Percentiles rank a stretch among this genome's conserved stretches.
Evolutionary conservation across 2,113 vertebrate species (phyloP).

Genomic region (Melanerpes aurifrons): DNA sequence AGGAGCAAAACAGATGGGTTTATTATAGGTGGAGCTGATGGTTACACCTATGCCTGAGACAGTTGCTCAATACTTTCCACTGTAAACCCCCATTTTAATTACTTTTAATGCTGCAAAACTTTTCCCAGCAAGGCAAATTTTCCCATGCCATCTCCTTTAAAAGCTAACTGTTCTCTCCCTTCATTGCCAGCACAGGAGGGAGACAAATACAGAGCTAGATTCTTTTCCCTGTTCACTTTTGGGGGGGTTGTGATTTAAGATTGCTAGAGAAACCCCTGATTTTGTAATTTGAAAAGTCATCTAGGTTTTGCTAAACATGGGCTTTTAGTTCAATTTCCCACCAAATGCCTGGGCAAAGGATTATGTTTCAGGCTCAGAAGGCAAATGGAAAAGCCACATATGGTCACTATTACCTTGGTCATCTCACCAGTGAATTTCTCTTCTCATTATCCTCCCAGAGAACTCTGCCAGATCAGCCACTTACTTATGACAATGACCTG

Average conservation of each 20-base stretch:
- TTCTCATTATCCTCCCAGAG: neutral
- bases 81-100: neutral
- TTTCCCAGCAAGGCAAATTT: neutral
- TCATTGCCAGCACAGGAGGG: neutral
- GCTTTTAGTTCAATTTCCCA: neutral
- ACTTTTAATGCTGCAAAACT: neutral
- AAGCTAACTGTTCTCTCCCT: neutral
- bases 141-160: neutral
- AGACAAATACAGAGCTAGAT: neutral
- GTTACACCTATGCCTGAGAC: neutral
- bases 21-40: constrained; percentile 5
- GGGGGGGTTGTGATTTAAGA: neutral
- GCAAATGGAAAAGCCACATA: neutral
- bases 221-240: neutral
- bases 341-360: neutral
- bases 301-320: neutral
- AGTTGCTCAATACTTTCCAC: constrained; percentile 22
- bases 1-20: neutral
- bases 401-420: neutral
- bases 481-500: neutral
- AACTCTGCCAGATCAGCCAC: neutral
- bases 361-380: neutral
- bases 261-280: neutral
- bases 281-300: neutral
- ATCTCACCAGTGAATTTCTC: neutral